A percentile compares a stretch with the other conserved stretches of the same genome.
These are phyloP conservation scores for Phocoena sinus DNA, from an alignment of 2,113 vertebrate species.

Conservation along the genomic window DNA sequence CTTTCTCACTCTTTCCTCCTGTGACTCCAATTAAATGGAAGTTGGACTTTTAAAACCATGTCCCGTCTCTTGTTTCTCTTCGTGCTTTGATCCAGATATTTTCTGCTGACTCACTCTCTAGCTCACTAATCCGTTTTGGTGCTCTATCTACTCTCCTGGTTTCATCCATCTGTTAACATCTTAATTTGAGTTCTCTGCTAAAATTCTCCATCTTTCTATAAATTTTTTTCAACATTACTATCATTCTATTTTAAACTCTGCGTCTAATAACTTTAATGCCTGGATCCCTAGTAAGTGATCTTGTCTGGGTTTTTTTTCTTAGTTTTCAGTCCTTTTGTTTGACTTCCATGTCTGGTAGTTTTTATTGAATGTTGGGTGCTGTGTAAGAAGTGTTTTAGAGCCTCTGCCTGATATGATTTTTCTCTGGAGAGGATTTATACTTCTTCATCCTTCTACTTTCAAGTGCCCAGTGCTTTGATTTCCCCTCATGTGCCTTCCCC, in stretches of 20 bases:
- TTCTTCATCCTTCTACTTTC: neutral
- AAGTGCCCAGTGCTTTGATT: neutral
- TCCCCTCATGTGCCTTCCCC: neutral
- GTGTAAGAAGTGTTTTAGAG: neutral
- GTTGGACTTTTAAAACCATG: neutral
- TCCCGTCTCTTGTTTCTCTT: neutral
- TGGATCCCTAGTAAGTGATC: neutral
- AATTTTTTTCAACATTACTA: neutral
- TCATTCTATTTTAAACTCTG: neutral
- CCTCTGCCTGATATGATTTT: neutral
- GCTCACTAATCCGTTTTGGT: neutral
- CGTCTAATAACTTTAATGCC: neutral
- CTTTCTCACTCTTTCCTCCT: neutral
- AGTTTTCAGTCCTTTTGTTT: conserved; percentile 27
- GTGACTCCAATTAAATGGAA: neutral
- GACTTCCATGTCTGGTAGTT: neutral
- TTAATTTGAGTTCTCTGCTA: neutral
- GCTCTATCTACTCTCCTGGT: neutral
- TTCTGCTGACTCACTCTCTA: neutral
- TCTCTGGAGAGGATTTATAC: neutral
- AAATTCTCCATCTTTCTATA: neutral
- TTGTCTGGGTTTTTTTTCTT: neutral
- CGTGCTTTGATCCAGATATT: neutral
- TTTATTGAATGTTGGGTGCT: neutral
- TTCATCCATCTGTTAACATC: neutral